phyloP scores from a whole-genome alignment of 30 jellyfish, hydroid and myxozoan species.

The Hydra vulgaris region DNA sequence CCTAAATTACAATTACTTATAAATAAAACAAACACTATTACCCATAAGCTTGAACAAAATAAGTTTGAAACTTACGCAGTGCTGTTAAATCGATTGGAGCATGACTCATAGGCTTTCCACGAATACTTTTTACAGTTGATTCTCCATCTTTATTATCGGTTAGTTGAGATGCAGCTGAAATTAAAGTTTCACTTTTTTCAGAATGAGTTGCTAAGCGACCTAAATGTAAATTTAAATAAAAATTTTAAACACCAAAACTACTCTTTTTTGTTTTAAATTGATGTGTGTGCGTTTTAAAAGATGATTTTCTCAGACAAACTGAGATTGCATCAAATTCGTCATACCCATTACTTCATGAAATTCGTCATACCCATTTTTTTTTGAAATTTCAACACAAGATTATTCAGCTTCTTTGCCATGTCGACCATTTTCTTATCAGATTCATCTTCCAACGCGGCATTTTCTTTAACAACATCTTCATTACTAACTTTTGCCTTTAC shows the following conservation, averaged over 20 bases:
- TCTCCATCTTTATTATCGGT: constrained; percentile 18
- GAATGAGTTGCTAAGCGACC: constrained; percentile 13
- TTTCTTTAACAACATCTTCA: constrained; percentile 30
- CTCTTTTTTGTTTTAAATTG: neutral
- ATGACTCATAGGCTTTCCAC: constrained; percentile 28
- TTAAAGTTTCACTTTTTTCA: neutral
- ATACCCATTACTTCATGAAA: neutral
- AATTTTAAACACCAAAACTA: neutral
- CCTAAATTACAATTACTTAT: neutral
- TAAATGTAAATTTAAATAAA: neutral
- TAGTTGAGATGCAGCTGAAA: constrained; percentile 2
- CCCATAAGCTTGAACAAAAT: too few relatives aligned
- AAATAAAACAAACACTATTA: neutral
- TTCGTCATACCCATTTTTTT: constrained; percentile 60
- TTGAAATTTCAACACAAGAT: constrained; percentile 71
- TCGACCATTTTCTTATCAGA: constrained; percentile 82
- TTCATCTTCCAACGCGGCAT: constrained; percentile 53
- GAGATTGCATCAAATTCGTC: neutral
- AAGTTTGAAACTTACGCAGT: constrained; percentile 30
- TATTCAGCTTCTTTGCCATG: constrained; percentile 84
- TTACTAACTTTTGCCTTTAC: constrained; percentile 2
- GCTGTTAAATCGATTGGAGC: constrained; percentile 30
- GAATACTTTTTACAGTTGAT: constrained; percentile 31
- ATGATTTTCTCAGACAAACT: neutral
- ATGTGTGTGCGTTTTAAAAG: neutral